Evolutionary conservation across 2,888 invertebrate species (phyloP), one percentile per base, ranked within the genome.

Genomic region (Sceliomorpha sp.): DNA sequence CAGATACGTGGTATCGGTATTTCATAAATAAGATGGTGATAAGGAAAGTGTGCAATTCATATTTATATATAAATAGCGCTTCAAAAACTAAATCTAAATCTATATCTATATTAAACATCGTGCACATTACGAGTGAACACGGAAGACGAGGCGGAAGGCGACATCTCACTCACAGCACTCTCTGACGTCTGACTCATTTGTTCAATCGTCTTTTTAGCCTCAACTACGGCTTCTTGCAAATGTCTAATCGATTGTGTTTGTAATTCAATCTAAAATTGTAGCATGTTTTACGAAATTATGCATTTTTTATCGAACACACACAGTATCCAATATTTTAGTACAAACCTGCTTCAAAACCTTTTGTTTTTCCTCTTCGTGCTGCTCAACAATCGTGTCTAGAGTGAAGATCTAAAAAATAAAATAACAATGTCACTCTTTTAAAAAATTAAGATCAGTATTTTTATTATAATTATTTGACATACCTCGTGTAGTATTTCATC

Each of bases 241-340:
- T 87, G 85, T 27, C 81, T 80, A 17, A 88, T 87, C 4, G 87
- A 87, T 79, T 87, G 86, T 58, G 75, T 76, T 74, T 88, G 87
- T 27, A 85, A 78, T 47, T 83, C 83, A 60, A 82, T 83, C 88
- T 88, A 48, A 13, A 71, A 48, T n/a, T n/a, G n/a, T n/a, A n/a
- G n/a, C n/a, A n/a, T n/a, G n/a, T n/a, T n/a, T n/a, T 45, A 31
- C 13, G 24, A 17, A 37, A 34, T 48, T 15, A 26, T 12, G 5
- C 2, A n/a, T 31, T 44, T 12, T 17, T 45, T 37, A 24, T 7
- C 24, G 7, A 24, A 24, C 7, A 24, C 24, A 24, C n/a, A n/a
- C n/a, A n/a, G n/a, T n/a, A n/a, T n/a, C n/a, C n/a, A n/a, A n/a
- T n/a, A n/a, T n/a, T n/a, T n/a, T n/a, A n/a, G n/a, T n/a, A n/a